Percentiles rank a stretch among this genome's conserved stretches.
phyloP scores from a whole-genome alignment of 1,140 invertebrate species.

The Armadillidium nasatum region DNA sequence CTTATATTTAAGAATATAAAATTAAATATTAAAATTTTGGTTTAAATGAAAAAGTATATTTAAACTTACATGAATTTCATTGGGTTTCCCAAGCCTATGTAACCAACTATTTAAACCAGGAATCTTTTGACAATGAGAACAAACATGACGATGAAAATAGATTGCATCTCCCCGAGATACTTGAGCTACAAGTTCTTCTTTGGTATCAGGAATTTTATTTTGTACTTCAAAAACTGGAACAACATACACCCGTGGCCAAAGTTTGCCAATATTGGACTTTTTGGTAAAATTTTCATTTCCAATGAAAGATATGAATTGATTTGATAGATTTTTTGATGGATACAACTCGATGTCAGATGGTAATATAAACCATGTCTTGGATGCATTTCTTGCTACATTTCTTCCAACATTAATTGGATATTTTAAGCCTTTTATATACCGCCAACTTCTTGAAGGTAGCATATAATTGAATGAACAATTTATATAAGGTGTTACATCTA shows the following conservation, averaged over 20 bases:
- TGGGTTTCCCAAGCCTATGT: conserved; percentile 32
- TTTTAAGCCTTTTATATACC: conserved; percentile 62
- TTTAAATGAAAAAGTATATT: too few relatives aligned
- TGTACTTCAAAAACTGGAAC: conserved; percentile 66
- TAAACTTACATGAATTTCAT: conserved; percentile 33
- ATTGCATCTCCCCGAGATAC: conserved; percentile 51
- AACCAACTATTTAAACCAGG: conserved; percentile 68
- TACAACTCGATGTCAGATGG: conserved; percentile 84
- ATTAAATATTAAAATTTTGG: too few relatives aligned
- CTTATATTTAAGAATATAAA: too few relatives aligned
- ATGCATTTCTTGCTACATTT: conserved; percentile 74
- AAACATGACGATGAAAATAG: conserved; percentile 58
- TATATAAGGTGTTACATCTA: conserved; percentile 55
- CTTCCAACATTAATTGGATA: conserved; percentile 84
- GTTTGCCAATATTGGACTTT: conserved; percentile 17
- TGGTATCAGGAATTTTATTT: conserved; percentile 51
- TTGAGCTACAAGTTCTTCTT: conserved; percentile 52
- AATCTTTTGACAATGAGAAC: conserved; percentile 71
- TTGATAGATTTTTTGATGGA: conserved; percentile 51
- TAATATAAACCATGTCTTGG: conserved; percentile 75
- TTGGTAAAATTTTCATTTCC: conserved; percentile 2
- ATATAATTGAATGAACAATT: background rate
- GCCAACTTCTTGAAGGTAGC: conserved; percentile 54
- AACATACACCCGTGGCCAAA: conserved; percentile 46
- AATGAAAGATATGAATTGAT: conserved; percentile 44